Evolutionary conservation across 2,797 vertebrate species (phyloP).

Genomic region (Silurus lanzhouensis): DNA sequence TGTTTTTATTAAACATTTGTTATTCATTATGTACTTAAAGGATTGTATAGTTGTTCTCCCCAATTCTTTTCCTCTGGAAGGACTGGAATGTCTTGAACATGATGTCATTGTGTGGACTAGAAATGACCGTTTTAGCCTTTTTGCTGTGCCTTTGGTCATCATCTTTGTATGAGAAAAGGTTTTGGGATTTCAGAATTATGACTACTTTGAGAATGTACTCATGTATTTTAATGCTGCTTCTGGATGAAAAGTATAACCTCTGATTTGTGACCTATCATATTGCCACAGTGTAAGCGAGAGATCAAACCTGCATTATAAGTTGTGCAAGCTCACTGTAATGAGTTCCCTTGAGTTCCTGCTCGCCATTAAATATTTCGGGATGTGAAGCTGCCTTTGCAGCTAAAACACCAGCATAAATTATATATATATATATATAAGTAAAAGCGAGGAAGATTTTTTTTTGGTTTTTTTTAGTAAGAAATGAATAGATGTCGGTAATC

Average conservation of each 20-base stretch:
- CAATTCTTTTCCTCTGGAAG: not conserved
- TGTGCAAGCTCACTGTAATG: conserved; percentile 68
- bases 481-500: not conserved
- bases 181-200: not conserved
- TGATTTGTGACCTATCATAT: not conserved
- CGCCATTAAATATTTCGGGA: conserved; percentile 63
- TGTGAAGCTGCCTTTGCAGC: conserved; percentile 50
- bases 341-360: conserved; percentile 66
- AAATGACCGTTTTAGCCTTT: not conserved
- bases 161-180: not conserved
- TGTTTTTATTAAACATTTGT: conserved; percentile 6
- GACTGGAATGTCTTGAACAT: not conserved
- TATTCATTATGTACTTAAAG: not conserved
- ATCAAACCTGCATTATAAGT: conserved; percentile 65
- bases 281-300: not conserved
- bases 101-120: too few species aligned
- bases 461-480: not conserved
- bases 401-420: not conserved
- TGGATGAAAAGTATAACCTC: not conserved
- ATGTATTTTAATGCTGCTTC: not conserved
- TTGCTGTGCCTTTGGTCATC: not conserved
- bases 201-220: too few species aligned
- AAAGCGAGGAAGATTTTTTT: not conserved
- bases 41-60: not conserved
- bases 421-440: not conserved